Conservation (phyloP, 2,797 vertebrate genomes). For the Malacoctenus gilli region DNA sequence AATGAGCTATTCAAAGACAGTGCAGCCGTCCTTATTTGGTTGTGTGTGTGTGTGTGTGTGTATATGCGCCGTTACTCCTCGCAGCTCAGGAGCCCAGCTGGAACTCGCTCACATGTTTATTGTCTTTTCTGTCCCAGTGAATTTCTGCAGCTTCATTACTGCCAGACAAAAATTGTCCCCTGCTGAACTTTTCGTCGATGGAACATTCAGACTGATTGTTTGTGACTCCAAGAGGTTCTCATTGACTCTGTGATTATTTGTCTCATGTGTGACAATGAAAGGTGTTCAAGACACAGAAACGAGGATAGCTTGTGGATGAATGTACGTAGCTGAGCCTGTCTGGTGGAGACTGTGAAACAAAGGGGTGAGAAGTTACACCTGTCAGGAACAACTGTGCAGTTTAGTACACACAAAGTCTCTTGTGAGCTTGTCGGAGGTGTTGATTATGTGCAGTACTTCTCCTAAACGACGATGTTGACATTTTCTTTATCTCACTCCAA, state of each 20-base stretch:
- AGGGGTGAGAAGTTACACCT: background rate
- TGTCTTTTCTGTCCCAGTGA: too few species aligned
- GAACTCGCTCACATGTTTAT: too few species aligned
- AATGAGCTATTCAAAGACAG: too few species aligned
- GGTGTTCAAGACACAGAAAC: background rate
- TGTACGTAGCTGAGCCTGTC: background rate
- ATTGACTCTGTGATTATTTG: too few species aligned
- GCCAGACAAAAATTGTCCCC: too few species aligned
- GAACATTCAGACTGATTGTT: too few species aligned
- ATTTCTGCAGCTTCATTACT: too few species aligned
- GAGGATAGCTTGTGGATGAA: too few species aligned
- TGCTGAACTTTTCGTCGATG: too few species aligned
- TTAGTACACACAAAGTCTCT: background rate
- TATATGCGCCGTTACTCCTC: background rate
- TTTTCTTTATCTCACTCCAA: background rate
- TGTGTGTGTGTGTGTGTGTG: background rate
- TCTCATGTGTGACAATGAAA: background rate
- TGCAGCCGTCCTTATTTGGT: too few species aligned
- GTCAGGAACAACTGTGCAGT: background rate
- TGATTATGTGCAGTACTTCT: background rate
- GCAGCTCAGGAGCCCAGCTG: too few species aligned
- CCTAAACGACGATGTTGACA: background rate
- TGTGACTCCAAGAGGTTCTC: too few species aligned
- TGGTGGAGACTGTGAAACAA: background rate
- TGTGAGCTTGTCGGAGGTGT: background rate